Evolutionary conservation across 2,113 vertebrate genomes (phyloP), one percentile per base, ranked within the genome.

Genomic region (Bucco capensis): DNA sequence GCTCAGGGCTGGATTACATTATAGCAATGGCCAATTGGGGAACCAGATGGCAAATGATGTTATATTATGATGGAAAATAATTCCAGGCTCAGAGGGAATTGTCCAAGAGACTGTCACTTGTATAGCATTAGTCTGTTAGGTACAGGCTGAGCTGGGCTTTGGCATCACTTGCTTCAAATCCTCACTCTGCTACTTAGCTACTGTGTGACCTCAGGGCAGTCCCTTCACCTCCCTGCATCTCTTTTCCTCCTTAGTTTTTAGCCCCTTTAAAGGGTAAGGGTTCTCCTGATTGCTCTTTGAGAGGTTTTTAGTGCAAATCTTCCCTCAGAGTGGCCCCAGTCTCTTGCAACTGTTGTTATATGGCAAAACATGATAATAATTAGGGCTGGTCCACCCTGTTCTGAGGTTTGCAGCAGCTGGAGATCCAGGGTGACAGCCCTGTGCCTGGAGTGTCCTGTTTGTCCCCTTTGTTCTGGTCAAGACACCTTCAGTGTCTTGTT

Each of bases 41-140:
- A 75, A 56, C 49, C 89, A 94, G 89, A 73, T 94, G 78, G 87
- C 66, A 85, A 94, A 91, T 79, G 79, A 82, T 13, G 28, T 69
- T 75, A 44, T 31, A 35, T 81, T 78, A 62, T 30, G 54, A 72
- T 54, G 74, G 67, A 54, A 76, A 91, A 61, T 57, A 61, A 83
- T 93, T 79, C 31, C 15, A 75, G 49, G 40, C 77, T 94, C 46
- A 13, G 50, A 69, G 66, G 31, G 70, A 79, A 72, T 87, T 75
- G 71, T 69, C 73, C 70, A 73, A 24, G 77, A 72, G 66, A 22
- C 65, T 65, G 78, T 86, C 88, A 67, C 57, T 92, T 72, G 62
- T n/a, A 33, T 14, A 50, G 84, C 25, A 10, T 84, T 64, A 64
- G 27, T 49, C 61, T 89, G 51, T 66, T 73, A 72, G 19, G 62